Conservation (phyloP, 2,113 vertebrate genomes). For the Empidonax traillii region DNA sequence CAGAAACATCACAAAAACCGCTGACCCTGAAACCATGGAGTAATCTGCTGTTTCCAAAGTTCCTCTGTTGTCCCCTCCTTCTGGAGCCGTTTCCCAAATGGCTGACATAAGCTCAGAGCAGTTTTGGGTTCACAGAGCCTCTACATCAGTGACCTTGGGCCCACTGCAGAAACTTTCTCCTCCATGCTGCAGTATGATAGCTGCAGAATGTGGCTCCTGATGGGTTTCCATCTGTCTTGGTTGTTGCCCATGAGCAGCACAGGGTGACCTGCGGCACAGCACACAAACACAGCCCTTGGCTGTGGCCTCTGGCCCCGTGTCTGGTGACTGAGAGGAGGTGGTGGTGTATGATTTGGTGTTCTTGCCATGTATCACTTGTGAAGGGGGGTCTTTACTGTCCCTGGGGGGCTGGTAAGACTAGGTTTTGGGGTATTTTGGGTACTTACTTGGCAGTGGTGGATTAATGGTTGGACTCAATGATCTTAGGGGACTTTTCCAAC, state of each 20-base stretch:
- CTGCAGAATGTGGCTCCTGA: neutral
- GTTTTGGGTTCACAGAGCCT: neutral
- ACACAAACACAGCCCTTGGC: neutral
- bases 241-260: neutral
- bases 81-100: neutral
- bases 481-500: neutral
- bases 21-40: neutral
- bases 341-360: neutral
- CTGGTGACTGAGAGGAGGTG: neutral
- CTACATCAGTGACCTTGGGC: neutral
- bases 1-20: neutral
- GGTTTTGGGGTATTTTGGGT: neutral
- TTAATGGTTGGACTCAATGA: neutral
- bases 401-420: neutral
- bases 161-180: neutral
- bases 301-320: neutral
- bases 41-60: neutral
- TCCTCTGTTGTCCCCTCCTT: neutral
- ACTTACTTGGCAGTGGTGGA: neutral
- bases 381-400: accelerated
- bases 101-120: neutral
- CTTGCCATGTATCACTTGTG: accelerated
- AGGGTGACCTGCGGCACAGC: neutral
- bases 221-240: neutral
- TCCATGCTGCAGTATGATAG: neutral